Evolutionary conservation across 1,140 invertebrate species (phyloP).

Genomic region (Euura lappo): DNA sequence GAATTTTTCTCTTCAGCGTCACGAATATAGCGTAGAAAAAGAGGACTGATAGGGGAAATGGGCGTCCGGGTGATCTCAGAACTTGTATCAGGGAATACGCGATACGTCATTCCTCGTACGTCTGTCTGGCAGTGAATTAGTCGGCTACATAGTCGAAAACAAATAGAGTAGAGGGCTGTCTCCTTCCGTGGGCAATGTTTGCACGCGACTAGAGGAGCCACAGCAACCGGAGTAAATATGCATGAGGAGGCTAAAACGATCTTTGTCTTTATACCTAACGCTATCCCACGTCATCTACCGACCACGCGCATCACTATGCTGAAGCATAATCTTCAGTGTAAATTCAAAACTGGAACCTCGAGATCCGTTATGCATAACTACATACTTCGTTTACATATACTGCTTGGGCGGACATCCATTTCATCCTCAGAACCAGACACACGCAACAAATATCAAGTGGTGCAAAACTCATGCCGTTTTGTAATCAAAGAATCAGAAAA

Average conservation of each 20-base stretch:
- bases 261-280: background rate
- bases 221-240: background rate
- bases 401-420: too few relatives aligned
- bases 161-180: background rate
- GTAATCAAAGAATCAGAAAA: too few relatives aligned
- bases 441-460: too few relatives aligned
- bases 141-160: background rate
- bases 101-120: background rate
- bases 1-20: too few relatives aligned
- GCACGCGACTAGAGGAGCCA: background rate
- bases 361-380: background rate
- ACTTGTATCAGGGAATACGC: background rate
- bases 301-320: background rate
- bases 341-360: background rate
- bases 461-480: too few relatives aligned
- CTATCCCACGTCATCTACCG: background rate
- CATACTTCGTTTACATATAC: too few relatives aligned
- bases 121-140: background rate
- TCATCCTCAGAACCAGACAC: too few relatives aligned
- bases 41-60: too few relatives aligned
- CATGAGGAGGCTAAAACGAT: background rate
- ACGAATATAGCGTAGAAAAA: too few relatives aligned
- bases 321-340: background rate
- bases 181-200: background rate
- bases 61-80: too few relatives aligned